phyloP scores from a whole-genome alignment of 2,888 invertebrate species.

The Drosophila maculinotata region DNA sequence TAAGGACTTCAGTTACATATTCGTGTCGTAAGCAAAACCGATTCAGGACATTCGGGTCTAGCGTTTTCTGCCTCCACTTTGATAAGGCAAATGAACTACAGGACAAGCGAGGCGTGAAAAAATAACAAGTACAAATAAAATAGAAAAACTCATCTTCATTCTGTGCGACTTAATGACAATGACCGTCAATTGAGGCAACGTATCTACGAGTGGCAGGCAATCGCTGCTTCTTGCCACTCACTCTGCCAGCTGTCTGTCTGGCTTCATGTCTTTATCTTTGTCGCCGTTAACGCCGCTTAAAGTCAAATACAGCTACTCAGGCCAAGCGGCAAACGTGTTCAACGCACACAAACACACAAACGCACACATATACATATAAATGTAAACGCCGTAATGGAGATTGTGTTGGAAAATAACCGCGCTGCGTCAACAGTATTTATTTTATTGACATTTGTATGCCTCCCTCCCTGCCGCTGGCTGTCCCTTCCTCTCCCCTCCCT shows the following conservation, averaged over 20 bases:
- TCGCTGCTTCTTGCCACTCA: neutral
- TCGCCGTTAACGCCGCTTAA: constrained; percentile 74
- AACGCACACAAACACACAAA: constrained; percentile 29
- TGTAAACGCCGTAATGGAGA: constrained; percentile 77
- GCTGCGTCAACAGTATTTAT: constrained; percentile 80
- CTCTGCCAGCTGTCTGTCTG: constrained; percentile 44
- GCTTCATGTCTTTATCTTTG: constrained; percentile 76
- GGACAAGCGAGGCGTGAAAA: constrained; percentile 53
- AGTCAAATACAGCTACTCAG: constrained; percentile 76
- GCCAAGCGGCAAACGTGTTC: constrained; percentile 62
- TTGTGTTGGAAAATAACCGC: constrained; percentile 78
- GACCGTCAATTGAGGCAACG: constrained; percentile 71
- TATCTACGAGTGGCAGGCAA: constrained; percentile 51
- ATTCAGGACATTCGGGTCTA: constrained; percentile 15
- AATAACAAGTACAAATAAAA: constrained; percentile 43
- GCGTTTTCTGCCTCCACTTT: constrained; percentile 6
- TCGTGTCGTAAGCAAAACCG: neutral
- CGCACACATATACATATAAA: constrained; percentile 45
- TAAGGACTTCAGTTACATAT: neutral
- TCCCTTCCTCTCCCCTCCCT: neutral
- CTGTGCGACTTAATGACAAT: constrained; percentile 73
- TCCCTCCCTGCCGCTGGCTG: constrained; percentile 6
- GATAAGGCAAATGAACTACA: constrained; percentile 57
- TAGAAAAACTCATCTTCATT: constrained; percentile 72
- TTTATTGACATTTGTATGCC: constrained; percentile 77